Percentiles rank a stretch among this genome's conserved stretches.
Conservation (phyloP, 2,797 vertebrate genomes). For the Phaenicophaeus curvirostris region DNA sequence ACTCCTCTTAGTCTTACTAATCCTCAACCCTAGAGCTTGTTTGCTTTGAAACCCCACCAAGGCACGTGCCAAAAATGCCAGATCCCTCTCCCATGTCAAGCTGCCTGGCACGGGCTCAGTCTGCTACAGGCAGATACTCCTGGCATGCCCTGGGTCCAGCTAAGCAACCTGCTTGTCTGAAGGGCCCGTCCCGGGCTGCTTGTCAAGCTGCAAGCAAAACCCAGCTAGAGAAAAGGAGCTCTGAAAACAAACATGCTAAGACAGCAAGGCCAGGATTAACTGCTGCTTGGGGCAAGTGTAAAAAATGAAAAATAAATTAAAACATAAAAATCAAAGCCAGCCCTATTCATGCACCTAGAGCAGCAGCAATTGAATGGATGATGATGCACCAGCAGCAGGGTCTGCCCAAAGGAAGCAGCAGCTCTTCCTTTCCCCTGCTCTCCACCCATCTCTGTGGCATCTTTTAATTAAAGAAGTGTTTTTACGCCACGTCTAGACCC, state of each 20-base stretch:
- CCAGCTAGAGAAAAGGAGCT: background rate
- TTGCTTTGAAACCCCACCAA: background rate
- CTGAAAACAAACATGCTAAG: background rate
- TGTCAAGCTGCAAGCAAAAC: background rate
- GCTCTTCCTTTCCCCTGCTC: background rate
- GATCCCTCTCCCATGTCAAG: accelerated
- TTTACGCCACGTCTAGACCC: background rate
- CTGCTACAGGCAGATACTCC: accelerated
- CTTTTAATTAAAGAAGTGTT: background rate
- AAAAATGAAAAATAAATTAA: background rate
- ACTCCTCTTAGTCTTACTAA: background rate
- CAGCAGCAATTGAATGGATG: background rate
- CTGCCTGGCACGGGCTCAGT: accelerated
- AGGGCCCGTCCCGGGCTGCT: accelerated
- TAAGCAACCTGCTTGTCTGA: background rate
- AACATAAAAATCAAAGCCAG: background rate
- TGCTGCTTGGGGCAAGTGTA: background rate
- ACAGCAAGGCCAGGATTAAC: background rate
- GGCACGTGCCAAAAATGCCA: background rate
- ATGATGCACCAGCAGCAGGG: background rate
- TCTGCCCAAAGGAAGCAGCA: background rate
- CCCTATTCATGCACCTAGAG: background rate
- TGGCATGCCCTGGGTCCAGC: accelerated
- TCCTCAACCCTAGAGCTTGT: background rate
- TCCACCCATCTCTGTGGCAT: background rate